Evolutionary conservation across 2,113 vertebrate species (phyloP).

Genomic region (Cathartes aura): DNA sequence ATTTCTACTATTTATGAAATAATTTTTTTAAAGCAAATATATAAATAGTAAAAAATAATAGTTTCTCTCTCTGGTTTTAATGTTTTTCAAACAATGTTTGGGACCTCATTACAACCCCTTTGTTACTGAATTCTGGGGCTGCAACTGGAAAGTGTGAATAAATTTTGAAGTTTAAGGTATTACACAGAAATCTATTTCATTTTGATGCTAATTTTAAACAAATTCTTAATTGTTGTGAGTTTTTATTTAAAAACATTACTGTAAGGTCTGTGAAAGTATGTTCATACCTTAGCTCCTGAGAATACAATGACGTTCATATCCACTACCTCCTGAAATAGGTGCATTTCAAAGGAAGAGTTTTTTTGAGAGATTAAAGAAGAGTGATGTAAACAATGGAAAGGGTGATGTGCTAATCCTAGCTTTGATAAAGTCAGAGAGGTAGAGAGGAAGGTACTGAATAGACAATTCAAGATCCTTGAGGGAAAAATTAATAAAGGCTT

Average conservation of each 20-base stretch:
- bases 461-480: not conserved
- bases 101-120: rapidly evolving
- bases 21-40: not conserved
- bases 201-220: not conserved
- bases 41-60: not conserved
- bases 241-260: not conserved
- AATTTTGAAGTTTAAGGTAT: not conserved
- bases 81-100: not conserved
- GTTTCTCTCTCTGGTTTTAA: not conserved
- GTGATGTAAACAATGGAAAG: not conserved
- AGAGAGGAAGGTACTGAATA: not conserved
- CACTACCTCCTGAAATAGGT: not conserved
- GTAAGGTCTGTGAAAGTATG: not conserved
- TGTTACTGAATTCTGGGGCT: not conserved
- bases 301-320: not conserved
- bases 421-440: not conserved
- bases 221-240: not conserved
- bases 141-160: not conserved
- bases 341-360: not conserved
- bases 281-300: not conserved
- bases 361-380: not conserved
- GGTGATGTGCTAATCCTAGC: not conserved
- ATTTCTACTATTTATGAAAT: not conserved
- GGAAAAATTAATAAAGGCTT: constrained; percentile 31
- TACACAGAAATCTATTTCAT: not conserved